Conservation (phyloP, 1,140 invertebrate species). For the Caerostris darwini region DNA sequence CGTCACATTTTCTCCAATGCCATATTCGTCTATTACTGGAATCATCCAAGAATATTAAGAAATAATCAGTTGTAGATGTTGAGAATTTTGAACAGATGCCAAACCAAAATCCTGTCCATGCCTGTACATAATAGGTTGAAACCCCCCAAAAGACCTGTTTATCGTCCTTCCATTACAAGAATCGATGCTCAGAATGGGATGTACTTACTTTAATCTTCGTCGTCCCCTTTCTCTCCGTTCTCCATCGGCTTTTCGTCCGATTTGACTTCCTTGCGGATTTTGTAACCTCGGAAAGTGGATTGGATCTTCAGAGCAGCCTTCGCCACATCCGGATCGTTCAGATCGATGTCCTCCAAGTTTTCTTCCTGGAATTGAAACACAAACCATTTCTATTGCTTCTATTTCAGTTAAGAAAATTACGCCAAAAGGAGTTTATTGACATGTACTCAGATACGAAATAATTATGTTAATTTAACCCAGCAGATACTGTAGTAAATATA, state of each 20-base stretch:
- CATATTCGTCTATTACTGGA: background rate
- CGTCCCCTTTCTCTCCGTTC: slow-evolving; percentile 34
- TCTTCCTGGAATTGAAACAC: background rate
- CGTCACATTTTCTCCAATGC: too few relatives aligned
- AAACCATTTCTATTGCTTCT: too few relatives aligned
- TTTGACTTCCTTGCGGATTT: slow-evolving; percentile 92
- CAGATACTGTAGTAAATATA: too few relatives aligned
- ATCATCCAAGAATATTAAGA: background rate
- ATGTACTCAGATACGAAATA: too few relatives aligned
- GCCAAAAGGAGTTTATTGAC: too few relatives aligned
- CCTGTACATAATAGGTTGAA: too few relatives aligned
- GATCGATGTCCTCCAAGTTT: slow-evolving; percentile 81
- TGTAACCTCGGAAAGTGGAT: slow-evolving; percentile 94
- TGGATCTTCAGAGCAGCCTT: slow-evolving; percentile 95
- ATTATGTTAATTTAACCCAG: too few relatives aligned
- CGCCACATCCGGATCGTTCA: slow-evolving; percentile 88
- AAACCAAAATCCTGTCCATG: background rate
- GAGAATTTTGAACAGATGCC: background rate
- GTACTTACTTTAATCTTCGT: slow-evolving; percentile 43
- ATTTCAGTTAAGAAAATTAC: too few relatives aligned
- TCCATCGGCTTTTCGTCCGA: slow-evolving; percentile 83
- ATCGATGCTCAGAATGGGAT: background rate
- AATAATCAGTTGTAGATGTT: too few relatives aligned
- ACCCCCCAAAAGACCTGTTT: background rate
- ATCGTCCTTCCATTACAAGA: background rate